Evolutionary conservation across 2,113 vertebrate species (phyloP).

Genomic region (Andinoacara biseriatus): DNA sequence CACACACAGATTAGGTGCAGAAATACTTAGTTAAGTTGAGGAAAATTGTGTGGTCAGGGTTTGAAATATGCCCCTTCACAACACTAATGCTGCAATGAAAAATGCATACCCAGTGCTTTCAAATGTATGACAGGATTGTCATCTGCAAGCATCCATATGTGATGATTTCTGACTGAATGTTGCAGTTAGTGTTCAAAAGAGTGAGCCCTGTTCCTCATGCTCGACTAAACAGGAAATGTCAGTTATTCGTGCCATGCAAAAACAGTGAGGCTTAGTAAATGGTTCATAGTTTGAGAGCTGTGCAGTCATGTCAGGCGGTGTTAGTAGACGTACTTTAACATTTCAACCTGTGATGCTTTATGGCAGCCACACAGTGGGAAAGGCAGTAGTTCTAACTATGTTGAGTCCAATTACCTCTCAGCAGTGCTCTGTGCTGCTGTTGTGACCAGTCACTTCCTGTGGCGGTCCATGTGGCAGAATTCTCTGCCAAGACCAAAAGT

Average conservation of each 20-base stretch:
- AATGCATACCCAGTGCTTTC: too few relatives aligned
- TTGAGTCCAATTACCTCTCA: conserved; percentile 21
- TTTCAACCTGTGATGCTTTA: not conserved
- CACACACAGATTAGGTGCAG: too few relatives aligned
- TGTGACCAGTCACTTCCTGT: conserved; percentile 57
- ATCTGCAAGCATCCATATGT: not conserved
- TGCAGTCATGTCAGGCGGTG: not conserved
- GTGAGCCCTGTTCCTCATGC: not conserved
- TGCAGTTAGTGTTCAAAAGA: not conserved
- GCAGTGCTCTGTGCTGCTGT: conserved; percentile 13
- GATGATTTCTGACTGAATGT: too few relatives aligned
- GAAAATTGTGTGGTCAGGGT: too few relatives aligned
- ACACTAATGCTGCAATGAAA: too few relatives aligned
- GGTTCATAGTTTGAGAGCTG: not conserved
- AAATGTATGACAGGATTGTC: not conserved
- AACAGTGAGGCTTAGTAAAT: not conserved
- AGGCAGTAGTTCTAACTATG: conserved; percentile 1
- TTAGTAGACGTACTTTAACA: not conserved
- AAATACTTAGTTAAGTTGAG: too few relatives aligned
- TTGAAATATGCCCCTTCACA: too few relatives aligned
- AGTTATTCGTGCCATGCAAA: not conserved
- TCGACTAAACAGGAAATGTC: not conserved
- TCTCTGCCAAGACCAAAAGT: conserved; percentile 32
- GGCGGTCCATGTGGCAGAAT: conserved; percentile 30
- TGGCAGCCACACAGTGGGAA: conserved; percentile 18